Evolutionary conservation across 2,113 vertebrate genomes (phyloP).

Genomic region (Colinus virginianus): DNA sequence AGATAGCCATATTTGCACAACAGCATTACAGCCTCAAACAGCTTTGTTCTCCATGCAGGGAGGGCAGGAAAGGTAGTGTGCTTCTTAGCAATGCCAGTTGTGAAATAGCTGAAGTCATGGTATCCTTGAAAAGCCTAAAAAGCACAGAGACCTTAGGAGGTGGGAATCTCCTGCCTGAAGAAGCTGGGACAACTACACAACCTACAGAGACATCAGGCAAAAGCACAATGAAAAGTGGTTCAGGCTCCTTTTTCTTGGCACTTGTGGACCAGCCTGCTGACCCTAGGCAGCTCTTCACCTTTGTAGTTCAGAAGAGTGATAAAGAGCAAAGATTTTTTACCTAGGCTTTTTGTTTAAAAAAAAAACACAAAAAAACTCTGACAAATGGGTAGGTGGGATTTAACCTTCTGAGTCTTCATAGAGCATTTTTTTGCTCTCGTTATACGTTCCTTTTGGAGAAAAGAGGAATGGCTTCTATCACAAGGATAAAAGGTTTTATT

Average conservation of each 20-base stretch:
- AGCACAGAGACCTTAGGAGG: neutral
- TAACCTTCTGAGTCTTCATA: neutral
- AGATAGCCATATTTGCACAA: neutral
- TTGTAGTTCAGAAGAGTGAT: neutral
- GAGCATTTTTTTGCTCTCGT: neutral
- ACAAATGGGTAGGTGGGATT: neutral
- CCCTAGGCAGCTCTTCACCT: neutral
- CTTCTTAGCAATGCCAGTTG: neutral
- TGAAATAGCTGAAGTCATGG: neutral
- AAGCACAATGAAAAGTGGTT: neutral
- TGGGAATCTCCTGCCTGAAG: neutral
- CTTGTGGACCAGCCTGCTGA: neutral
- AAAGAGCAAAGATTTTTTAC: neutral
- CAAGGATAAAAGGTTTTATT: conserved; percentile 1
- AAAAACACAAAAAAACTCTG: neutral
- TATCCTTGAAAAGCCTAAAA: neutral
- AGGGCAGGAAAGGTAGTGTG: neutral
- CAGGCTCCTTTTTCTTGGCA: neutral
- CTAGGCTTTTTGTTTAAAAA: neutral
- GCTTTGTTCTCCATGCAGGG: neutral
- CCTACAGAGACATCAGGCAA: neutral
- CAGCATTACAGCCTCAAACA: neutral
- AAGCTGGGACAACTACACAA: neutral
- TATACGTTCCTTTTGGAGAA: neutral
- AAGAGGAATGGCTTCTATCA: neutral